Evolutionary conservation across 2,797 vertebrate genomes (phyloP), one percentile per base, ranked within the genome.

Genomic region (Allobates femoralis): DNA sequence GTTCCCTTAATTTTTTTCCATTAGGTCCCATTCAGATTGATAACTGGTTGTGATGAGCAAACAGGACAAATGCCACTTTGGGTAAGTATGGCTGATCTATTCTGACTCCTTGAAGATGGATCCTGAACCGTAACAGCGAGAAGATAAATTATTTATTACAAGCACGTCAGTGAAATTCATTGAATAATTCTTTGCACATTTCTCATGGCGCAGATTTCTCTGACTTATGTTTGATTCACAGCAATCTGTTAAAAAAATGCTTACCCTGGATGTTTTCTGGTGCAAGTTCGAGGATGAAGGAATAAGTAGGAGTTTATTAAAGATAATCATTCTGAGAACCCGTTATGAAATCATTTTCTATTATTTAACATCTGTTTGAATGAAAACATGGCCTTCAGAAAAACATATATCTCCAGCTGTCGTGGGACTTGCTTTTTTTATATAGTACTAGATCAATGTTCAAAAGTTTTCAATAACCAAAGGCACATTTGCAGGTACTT

Each of bases 71-170:
- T 67, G 77, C 21, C 51, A 26, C 80, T 34, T 78, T 55, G 28
- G 46, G 23, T 28, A 55, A 28, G 19, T 81, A 41, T 66, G 50
- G 60, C 73, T 77, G 60, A 86, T 86, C 55, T 77, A 86, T 83
- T 78, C 64, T 78, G 46, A 86, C 73, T 83, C 32, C 37, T 66
- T 77, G 73, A 83, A 83, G 79, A 83, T 69, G 51, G 64, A 73
- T 83, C 51, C 28, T 67, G 71, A 83, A 67, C 69, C 76, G 6
- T 76, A 76, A 77, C 60, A 67, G 23, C 74, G 37, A 58, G 60
- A 78, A 56, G 79, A 86, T 82, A 86, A 86, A 81, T 86, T 82
- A 83, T 82, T 73, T 71, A 86, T 83, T 56, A 64, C 32, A 58
- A 46, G 55, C 51, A 58, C 28, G 51, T n/a, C 85, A 58, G 32